A percentile compares a stretch with the other conserved stretches of the same genome.
These are phyloP conservation scores for Sphinx pinastri DNA, from an alignment of 2,888 invertebrate genomes.

Conservation along the genomic window DNA sequence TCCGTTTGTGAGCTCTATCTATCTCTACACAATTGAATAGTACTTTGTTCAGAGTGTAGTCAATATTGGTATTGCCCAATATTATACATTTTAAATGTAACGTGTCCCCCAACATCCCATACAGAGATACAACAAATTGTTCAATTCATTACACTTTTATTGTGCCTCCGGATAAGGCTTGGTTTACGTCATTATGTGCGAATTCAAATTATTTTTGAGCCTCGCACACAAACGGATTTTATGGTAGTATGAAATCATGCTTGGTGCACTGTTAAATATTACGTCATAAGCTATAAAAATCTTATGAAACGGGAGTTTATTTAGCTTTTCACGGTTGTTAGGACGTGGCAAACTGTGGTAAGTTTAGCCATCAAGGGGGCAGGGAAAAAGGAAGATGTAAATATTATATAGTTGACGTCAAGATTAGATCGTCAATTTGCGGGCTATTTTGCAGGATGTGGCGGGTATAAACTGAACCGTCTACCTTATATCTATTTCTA, in stretches of 20 bases:
- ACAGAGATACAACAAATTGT: constrained; percentile 21
- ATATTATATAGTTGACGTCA: no score
- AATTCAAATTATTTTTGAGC: constrained; percentile 18
- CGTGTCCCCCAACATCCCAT: background rate
- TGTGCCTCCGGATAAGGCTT: constrained; percentile 30
- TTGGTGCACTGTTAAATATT: background rate
- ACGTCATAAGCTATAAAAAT: constrained; percentile 4
- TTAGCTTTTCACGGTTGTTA: no score
- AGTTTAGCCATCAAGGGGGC: no score
- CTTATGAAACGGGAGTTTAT: background rate
- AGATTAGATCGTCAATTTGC: no score
- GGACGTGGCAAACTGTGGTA: no score
- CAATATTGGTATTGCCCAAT: constrained; percentile 11
- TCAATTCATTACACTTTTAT: constrained; percentile 31
- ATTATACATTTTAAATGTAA: background rate
- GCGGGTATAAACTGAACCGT: no score
- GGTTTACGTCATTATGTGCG: constrained; percentile 36
- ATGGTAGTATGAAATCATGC: constrained; percentile 37
- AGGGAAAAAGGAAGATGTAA: no score
- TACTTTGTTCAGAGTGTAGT: background rate
- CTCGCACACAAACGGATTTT: constrained; percentile 28
- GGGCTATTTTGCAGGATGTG: no score
- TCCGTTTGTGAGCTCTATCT: background rate
- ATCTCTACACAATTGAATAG: background rate
- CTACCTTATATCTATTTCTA: no score